Conservation (phyloP, 1,140 invertebrate species). For the Polyergus mexicanus region DNA sequence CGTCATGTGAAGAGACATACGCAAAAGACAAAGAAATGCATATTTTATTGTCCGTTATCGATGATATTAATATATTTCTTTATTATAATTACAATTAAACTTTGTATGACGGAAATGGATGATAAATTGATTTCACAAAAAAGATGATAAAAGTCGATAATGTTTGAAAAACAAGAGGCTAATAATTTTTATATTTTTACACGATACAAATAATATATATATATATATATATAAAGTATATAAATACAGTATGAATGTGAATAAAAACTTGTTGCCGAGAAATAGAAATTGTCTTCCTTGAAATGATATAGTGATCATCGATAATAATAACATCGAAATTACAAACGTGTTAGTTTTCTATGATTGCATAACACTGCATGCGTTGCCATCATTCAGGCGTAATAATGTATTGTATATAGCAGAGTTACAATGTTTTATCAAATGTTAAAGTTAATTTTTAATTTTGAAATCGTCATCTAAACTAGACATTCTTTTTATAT, state of each 20-base stretch:
- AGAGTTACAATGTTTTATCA: background rate
- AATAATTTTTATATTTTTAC: background rate
- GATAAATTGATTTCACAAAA: background rate
- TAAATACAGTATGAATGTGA: background rate
- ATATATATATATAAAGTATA: conserved; percentile 14
- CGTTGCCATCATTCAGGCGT: background rate
- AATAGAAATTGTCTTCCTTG: background rate
- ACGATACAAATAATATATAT: background rate
- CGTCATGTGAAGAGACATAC: background rate
- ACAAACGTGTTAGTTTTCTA: background rate
- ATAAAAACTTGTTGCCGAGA: background rate
- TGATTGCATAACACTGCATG: background rate
- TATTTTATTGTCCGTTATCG: background rate
- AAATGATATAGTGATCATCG: background rate
- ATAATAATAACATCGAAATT: background rate
- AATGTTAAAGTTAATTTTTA: conserved; percentile 1
- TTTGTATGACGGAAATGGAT: background rate
- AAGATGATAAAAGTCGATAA: background rate
- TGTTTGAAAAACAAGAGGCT: background rate
- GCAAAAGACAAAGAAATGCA: too few relatives aligned
- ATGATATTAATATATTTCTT: background rate
- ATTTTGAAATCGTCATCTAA: background rate
- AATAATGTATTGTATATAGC: background rate
- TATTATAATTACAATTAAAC: background rate
- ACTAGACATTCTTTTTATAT: conserved; percentile 24